These are phyloP conservation scores for Periphyllus acericola DNA, from an alignment of 2,888 invertebrate genomes.

Conservation along the genomic window DNA sequence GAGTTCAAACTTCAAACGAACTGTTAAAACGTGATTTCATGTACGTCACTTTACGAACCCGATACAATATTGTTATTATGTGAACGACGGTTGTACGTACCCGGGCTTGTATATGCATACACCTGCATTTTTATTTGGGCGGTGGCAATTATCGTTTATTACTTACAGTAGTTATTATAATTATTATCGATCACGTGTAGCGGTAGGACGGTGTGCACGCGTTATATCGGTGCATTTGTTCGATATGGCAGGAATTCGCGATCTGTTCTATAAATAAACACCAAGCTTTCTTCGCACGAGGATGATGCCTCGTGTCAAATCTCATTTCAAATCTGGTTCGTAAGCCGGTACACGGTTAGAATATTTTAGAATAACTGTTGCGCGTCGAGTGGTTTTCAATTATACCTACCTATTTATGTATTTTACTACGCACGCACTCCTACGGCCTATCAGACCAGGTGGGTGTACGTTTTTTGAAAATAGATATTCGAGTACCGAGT, in stretches of 20 bases:
- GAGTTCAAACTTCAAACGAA: no score
- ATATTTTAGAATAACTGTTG: no score
- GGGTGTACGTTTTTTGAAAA: no score
- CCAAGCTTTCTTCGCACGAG: background rate
- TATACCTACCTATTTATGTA: no score
- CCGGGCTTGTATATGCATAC: background rate
- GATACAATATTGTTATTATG: background rate
- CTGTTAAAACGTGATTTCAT: background rate
- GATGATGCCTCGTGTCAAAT: background rate
- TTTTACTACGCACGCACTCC: no score
- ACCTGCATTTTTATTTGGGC: background rate
- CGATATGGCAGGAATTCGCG: background rate
- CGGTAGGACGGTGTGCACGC: background rate
- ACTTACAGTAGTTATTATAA: no score
- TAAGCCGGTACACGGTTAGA: background rate
- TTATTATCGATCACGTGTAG: constrained; percentile 11
- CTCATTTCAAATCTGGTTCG: background rate
- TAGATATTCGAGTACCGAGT: no score
- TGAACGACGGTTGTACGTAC: background rate
- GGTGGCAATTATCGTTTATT: background rate
- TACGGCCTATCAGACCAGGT: no score
- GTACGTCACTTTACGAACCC: no score
- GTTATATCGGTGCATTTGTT: background rate
- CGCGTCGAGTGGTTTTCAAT: no score
- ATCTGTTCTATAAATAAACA: background rate